Conservation (phyloP, 2,113 vertebrate genomes). For the Felis catus region DNA sequence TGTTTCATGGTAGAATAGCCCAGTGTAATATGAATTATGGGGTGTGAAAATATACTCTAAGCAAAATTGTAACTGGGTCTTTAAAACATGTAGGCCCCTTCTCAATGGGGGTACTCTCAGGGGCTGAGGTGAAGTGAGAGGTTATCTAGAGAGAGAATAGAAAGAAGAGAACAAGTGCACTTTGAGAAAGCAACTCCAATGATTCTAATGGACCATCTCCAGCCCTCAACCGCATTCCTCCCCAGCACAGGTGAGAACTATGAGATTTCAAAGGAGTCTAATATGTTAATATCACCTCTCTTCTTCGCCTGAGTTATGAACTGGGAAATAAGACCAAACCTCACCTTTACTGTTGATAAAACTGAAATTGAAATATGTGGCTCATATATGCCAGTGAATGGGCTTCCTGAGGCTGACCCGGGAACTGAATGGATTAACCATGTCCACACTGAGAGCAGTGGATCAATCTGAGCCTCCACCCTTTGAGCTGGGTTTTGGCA, state of each 20-base stretch:
- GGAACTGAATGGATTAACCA: not conserved
- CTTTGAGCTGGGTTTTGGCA: too few relatives aligned
- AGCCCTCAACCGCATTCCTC: not conserved
- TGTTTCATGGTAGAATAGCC: not conserved
- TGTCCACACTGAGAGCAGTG: accelerated
- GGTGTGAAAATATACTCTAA: not conserved
- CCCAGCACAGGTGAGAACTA: not conserved
- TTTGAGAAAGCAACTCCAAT: not conserved
- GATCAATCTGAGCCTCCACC: accelerated
- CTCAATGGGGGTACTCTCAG: not conserved
- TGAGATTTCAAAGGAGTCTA: not conserved
- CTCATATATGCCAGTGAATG: not conserved
- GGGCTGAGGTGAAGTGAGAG: not conserved
- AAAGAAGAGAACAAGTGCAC: not conserved
- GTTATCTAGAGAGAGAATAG: not conserved
- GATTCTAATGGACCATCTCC: not conserved
- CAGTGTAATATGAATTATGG: not conserved
- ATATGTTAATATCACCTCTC: not conserved
- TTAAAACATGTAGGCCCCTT: not conserved
- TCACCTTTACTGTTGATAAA: not conserved
- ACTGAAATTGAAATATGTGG: not conserved
- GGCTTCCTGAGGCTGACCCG: not conserved
- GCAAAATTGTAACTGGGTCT: not conserved
- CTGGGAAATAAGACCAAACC: not conserved
- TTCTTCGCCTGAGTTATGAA: not conserved